Evolutionary conservation across 2,888 invertebrate genomes (phyloP).

Genomic region (Ferdinandea cuprea): DNA sequence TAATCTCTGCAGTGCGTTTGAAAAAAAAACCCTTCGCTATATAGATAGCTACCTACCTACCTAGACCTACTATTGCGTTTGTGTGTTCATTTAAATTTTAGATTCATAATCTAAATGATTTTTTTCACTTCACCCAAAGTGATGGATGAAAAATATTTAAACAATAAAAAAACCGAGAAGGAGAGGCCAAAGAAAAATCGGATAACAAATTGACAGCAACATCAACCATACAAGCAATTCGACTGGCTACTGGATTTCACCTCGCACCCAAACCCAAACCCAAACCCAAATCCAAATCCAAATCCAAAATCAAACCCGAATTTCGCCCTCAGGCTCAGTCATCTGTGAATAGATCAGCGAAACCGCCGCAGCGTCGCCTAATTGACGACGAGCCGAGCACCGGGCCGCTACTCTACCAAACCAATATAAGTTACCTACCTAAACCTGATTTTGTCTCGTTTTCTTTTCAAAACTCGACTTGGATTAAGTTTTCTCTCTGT

Average conservation of each 20-base stretch:
- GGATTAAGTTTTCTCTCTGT: conserved; percentile 17
- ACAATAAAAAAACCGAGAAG: conserved; percentile 14
- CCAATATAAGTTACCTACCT: conserved; percentile 12
- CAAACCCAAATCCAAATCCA: conserved; percentile 34
- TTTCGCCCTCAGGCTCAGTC: conserved; percentile 56
- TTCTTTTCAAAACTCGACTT: background rate
- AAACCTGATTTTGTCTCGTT: conserved; percentile 3
- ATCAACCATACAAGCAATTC: conserved; percentile 40
- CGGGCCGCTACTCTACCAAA: too few species aligned
- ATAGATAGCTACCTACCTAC: too few species aligned
- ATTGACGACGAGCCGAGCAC: conserved; percentile 31
- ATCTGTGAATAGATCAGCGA: conserved; percentile 53
- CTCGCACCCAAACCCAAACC: too few species aligned
- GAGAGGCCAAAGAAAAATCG: conserved; percentile 37
- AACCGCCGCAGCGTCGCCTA: conserved; percentile 43
- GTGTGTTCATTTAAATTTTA: conserved; percentile 61
- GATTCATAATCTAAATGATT: conserved; percentile 71
- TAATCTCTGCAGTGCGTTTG: conserved; percentile 65
- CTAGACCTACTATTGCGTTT: conserved; percentile 55
- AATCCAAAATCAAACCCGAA: conserved; percentile 59
- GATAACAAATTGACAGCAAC: conserved; percentile 54
- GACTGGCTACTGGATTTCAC: conserved; percentile 60
- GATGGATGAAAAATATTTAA: conserved; percentile 59
- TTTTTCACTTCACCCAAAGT: conserved; percentile 41
- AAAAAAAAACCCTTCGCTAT: conserved; percentile 61